Evolutionary conservation across 1,140 invertebrate genomes (phyloP).

Genomic region (Yoshiicerus persimilis): DNA sequence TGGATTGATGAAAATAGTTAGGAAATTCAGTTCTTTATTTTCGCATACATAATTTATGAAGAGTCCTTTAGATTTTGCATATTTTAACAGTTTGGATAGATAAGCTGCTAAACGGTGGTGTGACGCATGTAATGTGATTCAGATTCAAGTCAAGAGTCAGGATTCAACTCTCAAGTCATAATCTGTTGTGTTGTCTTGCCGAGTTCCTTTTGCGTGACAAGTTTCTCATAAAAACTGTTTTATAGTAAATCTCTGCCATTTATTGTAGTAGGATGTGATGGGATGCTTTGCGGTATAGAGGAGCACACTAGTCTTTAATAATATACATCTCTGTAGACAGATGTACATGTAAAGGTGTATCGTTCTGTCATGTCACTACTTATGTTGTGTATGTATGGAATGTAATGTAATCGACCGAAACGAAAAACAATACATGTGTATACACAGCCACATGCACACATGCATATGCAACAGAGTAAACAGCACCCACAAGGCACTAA

Average conservation of each 20-base stretch:
- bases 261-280: not conserved
- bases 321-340: no score
- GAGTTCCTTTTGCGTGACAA: not conserved
- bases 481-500: not conserved
- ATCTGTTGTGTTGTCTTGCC: not conserved
- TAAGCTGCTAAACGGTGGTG: not conserved
- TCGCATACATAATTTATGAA: not conserved
- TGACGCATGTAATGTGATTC: not conserved
- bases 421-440: not conserved
- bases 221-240: constrained; percentile 3
- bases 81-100: not conserved
- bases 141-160: not conserved
- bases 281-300: not conserved
- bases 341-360: not conserved
- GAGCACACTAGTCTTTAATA: not conserved
- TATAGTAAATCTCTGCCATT: not conserved
- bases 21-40: no score
- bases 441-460: not conserved
- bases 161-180: not conserved
- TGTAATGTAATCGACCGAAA: not conserved
- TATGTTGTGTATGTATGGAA: not conserved
- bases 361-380: not conserved
- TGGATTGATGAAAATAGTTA: no score
- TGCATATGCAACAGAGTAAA: not conserved
- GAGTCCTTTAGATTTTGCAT: not conserved